phyloP scores from a whole-genome alignment of 2,113 vertebrate genomes.

The Rutilus rutilus region DNA sequence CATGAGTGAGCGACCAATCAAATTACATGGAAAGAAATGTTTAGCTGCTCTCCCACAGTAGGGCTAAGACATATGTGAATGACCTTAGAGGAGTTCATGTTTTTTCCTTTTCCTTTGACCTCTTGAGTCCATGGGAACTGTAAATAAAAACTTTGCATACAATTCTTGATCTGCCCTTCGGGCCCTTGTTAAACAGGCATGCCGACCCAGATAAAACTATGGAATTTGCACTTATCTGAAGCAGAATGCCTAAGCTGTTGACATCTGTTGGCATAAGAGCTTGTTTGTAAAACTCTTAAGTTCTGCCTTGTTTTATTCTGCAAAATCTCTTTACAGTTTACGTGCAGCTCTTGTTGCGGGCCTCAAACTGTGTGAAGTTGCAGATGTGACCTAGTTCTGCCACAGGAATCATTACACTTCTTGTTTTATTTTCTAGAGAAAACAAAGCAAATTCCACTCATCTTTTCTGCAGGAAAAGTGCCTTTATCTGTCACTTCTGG shows the following conservation, averaged over 20 bases:
- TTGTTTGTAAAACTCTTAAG: slow-evolving; percentile 22
- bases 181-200: slow-evolving; percentile 57
- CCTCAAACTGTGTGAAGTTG: not conserved
- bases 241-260: slow-evolving; percentile 54
- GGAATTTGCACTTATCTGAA: slow-evolving; percentile 57
- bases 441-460: slow-evolving; percentile 39
- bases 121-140: slow-evolving; percentile 74
- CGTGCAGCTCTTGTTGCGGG: not conserved
- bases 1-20: slow-evolving; percentile 60
- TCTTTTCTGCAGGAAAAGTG: slow-evolving; percentile 18
- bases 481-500: slow-evolving; percentile 40
- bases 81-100: slow-evolving; percentile 60
- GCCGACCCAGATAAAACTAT: slow-evolving; percentile 62
- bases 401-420: slow-evolving; percentile 27
- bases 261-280: slow-evolving; percentile 8
- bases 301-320: slow-evolving; percentile 2
- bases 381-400: slow-evolving; percentile 32
- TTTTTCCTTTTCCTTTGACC: slow-evolving; percentile 52
- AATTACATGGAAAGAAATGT: slow-evolving; percentile 63
- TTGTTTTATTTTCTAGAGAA: slow-evolving; percentile 46
- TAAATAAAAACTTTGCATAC: slow-evolving; percentile 71
- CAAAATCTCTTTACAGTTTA: slow-evolving; percentile 16
- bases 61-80: slow-evolving; percentile 68
- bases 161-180: slow-evolving; percentile 60
- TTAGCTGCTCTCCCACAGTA: slow-evolving; percentile 59